Evolutionary conservation across 2,888 invertebrate genomes (phyloP).

Genomic region (Amiota communis): DNA sequence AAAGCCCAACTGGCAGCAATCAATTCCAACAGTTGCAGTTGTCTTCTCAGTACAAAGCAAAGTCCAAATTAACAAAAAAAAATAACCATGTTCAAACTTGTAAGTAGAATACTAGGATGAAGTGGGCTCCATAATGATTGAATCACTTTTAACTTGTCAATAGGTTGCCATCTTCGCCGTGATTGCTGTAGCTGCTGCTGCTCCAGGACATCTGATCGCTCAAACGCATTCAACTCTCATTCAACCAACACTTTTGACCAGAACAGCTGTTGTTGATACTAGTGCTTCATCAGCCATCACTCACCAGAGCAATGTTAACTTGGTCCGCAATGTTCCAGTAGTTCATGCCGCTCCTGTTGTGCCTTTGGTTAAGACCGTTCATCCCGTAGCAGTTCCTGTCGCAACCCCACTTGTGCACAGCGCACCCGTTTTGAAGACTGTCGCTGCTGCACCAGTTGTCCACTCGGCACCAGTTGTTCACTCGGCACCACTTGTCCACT

Average conservation of each 20-base stretch:
- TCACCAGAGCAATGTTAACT: slow-evolving; percentile 76
- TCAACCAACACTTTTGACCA: slow-evolving; percentile 65
- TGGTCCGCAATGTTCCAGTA: slow-evolving; percentile 73
- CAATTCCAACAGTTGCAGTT: slow-evolving; percentile 62
- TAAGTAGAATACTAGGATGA: slow-evolving; percentile 55
- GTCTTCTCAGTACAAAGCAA: slow-evolving; percentile 44
- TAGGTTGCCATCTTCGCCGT: slow-evolving; percentile 78
- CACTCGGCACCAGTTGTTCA: slow-evolving; percentile 41
- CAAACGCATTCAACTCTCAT: slow-evolving; percentile 63
- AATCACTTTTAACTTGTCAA: not conserved
- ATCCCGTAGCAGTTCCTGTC: slow-evolving; percentile 53
- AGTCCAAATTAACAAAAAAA: slow-evolving; percentile 37
- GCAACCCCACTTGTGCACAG: slow-evolving; percentile 45
- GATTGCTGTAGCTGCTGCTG: slow-evolving; percentile 73
- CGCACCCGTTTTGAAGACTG: slow-evolving; percentile 47
- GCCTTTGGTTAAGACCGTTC: slow-evolving; percentile 57
- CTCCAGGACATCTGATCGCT: slow-evolving; percentile 63
- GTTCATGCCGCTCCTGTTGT: slow-evolving; percentile 55
- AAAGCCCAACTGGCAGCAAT: slow-evolving; percentile 46
- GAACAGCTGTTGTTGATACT: slow-evolving; percentile 66
- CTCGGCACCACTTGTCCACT: slow-evolving; percentile 37
- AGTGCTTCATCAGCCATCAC: slow-evolving; percentile 75
- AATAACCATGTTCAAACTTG: slow-evolving; percentile 72
- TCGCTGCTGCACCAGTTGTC: slow-evolving; percentile 42
- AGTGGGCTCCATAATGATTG: not conserved